Base-by-base conservation (phyloP, 2,797 vertebrate genomes). In the Squalus acanthias region DNA sequence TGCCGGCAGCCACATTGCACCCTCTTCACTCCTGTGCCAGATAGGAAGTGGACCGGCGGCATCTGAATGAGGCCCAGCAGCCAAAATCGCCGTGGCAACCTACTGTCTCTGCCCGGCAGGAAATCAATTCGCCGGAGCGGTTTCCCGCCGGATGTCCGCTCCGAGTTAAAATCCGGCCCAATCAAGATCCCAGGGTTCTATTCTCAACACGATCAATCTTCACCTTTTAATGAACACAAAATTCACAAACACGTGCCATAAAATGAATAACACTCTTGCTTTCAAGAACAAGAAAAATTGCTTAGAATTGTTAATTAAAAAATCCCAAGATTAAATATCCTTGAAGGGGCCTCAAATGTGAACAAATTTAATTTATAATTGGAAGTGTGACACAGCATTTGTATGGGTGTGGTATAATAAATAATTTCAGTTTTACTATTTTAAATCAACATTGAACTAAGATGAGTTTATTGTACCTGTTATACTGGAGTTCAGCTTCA, bases 151-250 rank as follows among this genome's bases (percentile, higher is more conserved):
- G 46, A 50, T 50, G 6, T 1, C 39, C 20, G 6, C 82, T 85
- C 6, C 46, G 4, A 85, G 46, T 91, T 91, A 63, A 91, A 91
- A 91, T n/a, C 4, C 29, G 17, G 12, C 39, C 1, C 39, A 95
- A 9, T 46, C 65, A 50, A 50, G 67, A 72, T 6, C 53, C 5
- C 22, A 72, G 26, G 15, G 22, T 46, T 53, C 67, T 50, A 46
- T 72, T 95, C n/a, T 95, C 93, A 95, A 53, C 67, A 72, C 9
- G 1, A 53, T 72, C 67, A 95, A 26, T 53, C 67, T 95, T 69
- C 39, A 72, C 67, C 39, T 95, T 95, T 50, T 29, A 94, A 94
- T 46, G 39, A 46, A 69, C 92, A 94, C 6, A 67, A 95, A 95
- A 53, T 46, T 95, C 9, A 46, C n/a, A 91, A 33, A 72, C 39